Base-by-base conservation (phyloP, 2,113 vertebrate species). In the Nanger granti region DNA sequence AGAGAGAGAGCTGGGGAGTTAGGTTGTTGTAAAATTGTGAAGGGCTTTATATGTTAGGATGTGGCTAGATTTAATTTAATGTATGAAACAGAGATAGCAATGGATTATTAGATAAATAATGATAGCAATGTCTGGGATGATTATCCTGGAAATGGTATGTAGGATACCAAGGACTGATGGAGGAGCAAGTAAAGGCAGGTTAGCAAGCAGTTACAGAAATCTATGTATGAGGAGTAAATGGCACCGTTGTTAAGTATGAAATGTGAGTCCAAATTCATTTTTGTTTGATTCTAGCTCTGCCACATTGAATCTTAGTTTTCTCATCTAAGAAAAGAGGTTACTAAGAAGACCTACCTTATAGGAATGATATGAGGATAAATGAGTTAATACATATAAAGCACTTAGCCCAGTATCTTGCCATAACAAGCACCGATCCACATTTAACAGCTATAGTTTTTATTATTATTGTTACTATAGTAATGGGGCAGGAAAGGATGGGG, bases 141-240 rank as follows among this genome's bases (percentile, higher is more conserved):
- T 66, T 94, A 91, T 80, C 93, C 76, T 94, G 41, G 44, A 94
- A 97, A 83, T 54, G 37, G 29, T 60, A 14, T 92, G 7, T 55
- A 59, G n/a, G 41, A 28, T 44, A 14, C 14, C 73, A 95, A 89
- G 8, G 88, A 89, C 29, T n/a, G 34, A 44, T 64, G 15, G 59
- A 89, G 22, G 37, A 93, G 7, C 26, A 91, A 93, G 26, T 79
- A 76, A 76, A 66, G 54, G 11, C 20, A 96, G 47, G 8, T 95
- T 93, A 87, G n/a, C 20, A 91, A 92, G 29, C 10, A 97, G 91
- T 93, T 66, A 89, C 7, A 87, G 59, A 93, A 87, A 87, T 82
- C 26, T 76, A 87, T 47, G 41, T 12, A 76, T 49, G 26, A 95
- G n/a, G 26, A 64, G 17, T 87, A 86, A 82, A 31, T 87, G 89